Percentiles rank a stretch among this genome's conserved stretches.
Evolutionary conservation across 2,888 invertebrate species (phyloP).

Genomic region (Mesochorus sp.): DNA sequence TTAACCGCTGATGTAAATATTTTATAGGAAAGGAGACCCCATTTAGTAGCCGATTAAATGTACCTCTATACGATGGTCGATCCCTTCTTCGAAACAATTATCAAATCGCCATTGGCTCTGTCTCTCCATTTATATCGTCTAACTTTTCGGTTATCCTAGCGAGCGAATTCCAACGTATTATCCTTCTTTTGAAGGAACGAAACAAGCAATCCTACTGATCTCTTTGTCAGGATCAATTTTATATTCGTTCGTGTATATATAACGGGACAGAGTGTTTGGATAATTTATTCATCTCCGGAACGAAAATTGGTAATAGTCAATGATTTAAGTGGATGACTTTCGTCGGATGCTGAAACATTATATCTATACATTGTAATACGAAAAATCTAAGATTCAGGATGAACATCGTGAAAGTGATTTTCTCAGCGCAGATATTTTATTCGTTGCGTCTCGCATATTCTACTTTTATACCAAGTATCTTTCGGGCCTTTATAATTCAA

Average conservation of each 20-base stretch:
- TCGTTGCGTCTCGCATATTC: background rate
- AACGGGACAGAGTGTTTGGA: conserved; percentile 19
- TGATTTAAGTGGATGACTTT: conserved; percentile 4
- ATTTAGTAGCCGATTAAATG: conserved; percentile 43
- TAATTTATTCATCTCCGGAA: conserved; percentile 45
- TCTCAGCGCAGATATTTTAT: background rate
- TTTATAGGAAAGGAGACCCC: conserved; percentile 36
- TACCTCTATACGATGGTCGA: conserved; percentile 42
- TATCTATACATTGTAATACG: background rate
- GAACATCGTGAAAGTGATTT: background rate
- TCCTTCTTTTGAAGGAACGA: conserved; percentile 52
- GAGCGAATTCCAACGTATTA: conserved; percentile 51
- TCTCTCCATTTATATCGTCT: conserved; percentile 26
- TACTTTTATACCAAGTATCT: background rate
- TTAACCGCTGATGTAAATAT: conserved; percentile 54
- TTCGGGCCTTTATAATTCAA: conserved; percentile 7
- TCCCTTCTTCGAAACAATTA: conserved; percentile 70
- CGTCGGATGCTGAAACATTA: background rate
- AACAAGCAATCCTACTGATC: conserved; percentile 5
- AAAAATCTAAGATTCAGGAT: background rate
- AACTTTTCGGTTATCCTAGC: conserved; percentile 57
- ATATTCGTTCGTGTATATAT: conserved; percentile 1
- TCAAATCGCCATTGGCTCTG: conserved; percentile 57
- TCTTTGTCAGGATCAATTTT: conserved; percentile 27
- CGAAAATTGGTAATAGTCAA: conserved; percentile 8